phyloP scores from a whole-genome alignment of 2,797 vertebrate species.

The Pangasius krempfi region DNA sequence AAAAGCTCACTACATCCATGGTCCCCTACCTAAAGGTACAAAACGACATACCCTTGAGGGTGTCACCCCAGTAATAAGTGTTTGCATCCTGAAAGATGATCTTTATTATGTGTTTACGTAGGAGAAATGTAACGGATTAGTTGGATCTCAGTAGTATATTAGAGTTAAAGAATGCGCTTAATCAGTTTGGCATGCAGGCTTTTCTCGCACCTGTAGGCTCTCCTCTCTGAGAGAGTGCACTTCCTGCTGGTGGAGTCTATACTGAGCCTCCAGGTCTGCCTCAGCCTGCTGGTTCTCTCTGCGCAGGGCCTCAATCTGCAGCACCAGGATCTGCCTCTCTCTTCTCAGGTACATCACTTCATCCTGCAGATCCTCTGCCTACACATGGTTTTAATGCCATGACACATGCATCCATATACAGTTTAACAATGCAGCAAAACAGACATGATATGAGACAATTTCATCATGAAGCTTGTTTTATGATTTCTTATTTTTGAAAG shows the following conservation, averaged over 20 bases:
- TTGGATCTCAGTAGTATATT: not conserved
- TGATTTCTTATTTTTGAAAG: not conserved
- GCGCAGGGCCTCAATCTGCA: conserved; percentile 79
- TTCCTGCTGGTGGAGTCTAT: conserved; percentile 72
- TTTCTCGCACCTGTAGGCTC: conserved; percentile 75
- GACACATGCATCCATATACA: not conserved
- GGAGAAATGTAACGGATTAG: too few species aligned
- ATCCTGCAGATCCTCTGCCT: conserved; percentile 66
- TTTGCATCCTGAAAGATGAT: not conserved
- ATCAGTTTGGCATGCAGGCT: not conserved
- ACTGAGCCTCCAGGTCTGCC: conserved; percentile 72
- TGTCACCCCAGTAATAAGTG: not conserved
- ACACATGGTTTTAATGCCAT: not conserved
- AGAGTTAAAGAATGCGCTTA: not conserved
- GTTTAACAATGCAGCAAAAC: not conserved
- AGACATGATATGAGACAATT: not conserved
- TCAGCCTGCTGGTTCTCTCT: conserved; percentile 75
- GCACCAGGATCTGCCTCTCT: conserved; percentile 73
- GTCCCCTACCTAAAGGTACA: not conserved
- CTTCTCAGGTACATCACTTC: conserved; percentile 69
- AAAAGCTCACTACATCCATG: not conserved
- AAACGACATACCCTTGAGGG: not conserved
- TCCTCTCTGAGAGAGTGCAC: conserved; percentile 72
- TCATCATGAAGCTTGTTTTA: not conserved
- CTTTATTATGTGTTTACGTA: not conserved